Percentiles rank a stretch among this genome's conserved stretches.
phyloP scores from a whole-genome alignment of 2,113 vertebrate species.

The Python bivittatus region DNA sequence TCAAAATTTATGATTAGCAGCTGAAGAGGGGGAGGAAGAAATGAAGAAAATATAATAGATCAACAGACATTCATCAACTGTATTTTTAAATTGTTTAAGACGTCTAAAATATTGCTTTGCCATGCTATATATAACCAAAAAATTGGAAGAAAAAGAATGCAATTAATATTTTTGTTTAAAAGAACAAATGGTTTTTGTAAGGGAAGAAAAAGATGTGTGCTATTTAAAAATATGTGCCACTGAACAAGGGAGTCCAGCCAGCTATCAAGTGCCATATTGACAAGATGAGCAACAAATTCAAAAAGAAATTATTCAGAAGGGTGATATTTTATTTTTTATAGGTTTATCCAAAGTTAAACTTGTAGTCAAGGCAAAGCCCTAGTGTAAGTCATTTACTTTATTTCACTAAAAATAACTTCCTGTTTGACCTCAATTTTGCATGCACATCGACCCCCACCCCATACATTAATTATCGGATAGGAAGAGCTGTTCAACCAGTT shows the following conservation, averaged over 20 bases:
- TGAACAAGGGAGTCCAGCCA: conserved; percentile 80
- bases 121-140: conserved; percentile 71
- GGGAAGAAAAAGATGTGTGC: conserved; percentile 10
- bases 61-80: conserved; percentile 70
- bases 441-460: conserved; percentile 25
- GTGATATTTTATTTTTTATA: conserved; percentile 72
- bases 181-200: conserved; percentile 70
- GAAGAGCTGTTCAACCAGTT: conserved; percentile 77
- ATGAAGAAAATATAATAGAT: conserved; percentile 68
- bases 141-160: conserved; percentile 62
- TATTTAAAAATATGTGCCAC: conserved; percentile 78
- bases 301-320: conserved; percentile 71
- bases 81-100: conserved; percentile 74
- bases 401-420: conserved; percentile 44
- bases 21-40: conserved; percentile 76
- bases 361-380: conserved; percentile 50
- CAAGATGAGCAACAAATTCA: conserved; percentile 76
- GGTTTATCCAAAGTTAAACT: conserved; percentile 66
- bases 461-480: conserved; percentile 73
- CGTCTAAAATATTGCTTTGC: conserved; percentile 76
- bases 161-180: conserved; percentile 75
- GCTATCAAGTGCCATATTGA: conserved; percentile 80
- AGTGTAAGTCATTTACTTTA: conserved; percentile 62
- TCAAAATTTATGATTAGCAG: conserved; percentile 81
- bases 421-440: conserved; percentile 61